Evolutionary conservation across 2,797 vertebrate genomes (phyloP).

Genomic region (Pangasius mekongensis): DNA sequence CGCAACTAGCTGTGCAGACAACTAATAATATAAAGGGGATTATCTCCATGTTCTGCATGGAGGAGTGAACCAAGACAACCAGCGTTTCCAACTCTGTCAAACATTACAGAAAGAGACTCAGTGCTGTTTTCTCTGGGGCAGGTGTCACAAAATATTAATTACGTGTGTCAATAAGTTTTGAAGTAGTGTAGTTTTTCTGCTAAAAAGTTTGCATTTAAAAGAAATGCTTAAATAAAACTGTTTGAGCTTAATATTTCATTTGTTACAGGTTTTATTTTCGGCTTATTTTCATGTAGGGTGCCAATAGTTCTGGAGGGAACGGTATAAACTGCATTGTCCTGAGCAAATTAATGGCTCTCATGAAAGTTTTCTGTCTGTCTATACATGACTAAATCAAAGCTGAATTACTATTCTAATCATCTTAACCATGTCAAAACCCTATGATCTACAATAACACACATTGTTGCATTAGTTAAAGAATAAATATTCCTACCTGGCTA

Average conservation of each 20-base stretch:
- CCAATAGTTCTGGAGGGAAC: not conserved
- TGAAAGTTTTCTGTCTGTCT: not conserved
- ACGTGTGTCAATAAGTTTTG: no score
- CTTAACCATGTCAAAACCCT: constrained; percentile 6
- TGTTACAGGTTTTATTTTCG: not conserved
- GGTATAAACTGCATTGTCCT: not conserved
- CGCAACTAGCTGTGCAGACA: not conserved
- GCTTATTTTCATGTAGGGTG: not conserved
- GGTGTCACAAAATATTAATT: not conserved
- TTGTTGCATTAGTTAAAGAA: constrained; percentile 73
- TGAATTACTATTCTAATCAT: constrained; percentile 7
- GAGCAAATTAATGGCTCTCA: constrained; percentile 3
- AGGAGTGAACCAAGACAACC: not conserved
- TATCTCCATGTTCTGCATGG: not conserved
- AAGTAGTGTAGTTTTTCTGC: no score
- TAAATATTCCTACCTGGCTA: constrained; percentile 93
- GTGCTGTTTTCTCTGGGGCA: not conserved
- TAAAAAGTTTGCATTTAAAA: not conserved
- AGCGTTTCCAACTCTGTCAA: not conserved
- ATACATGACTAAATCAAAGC: constrained; percentile 16
- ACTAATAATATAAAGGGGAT: not conserved
- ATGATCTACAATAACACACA: constrained; percentile 46
- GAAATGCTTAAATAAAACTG: not conserved
- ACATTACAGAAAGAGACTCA: not conserved
- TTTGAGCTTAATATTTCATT: not conserved